Evolutionary conservation across 2,113 vertebrate species (phyloP), one percentile per base, ranked within the genome.

Genomic region (Peromyscus maniculatus): DNA sequence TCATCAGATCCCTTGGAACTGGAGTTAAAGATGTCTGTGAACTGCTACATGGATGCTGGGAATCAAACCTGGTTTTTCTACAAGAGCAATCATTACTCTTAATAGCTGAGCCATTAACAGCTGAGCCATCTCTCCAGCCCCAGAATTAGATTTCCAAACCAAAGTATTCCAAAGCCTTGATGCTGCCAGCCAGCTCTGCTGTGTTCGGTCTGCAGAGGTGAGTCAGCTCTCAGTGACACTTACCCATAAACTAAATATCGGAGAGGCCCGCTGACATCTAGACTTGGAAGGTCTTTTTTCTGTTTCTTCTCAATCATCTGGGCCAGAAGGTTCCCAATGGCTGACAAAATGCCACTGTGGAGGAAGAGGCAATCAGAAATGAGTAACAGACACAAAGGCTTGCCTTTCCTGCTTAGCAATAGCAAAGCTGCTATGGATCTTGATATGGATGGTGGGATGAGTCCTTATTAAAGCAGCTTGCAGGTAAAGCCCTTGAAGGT

Each of bases 241-340:
- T 98, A 99, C 99, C 99, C 99, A 95, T 98, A 99, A 93, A 99
- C 71, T 57, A 99, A 99, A 69, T 99, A 99, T 71, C 99, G 98
- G 91, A 99, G 46, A 39, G 98, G 98, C 92, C 98, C 99, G 7
- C 97, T 91, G 87, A 98, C 24, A 67, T 99, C 98, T 6, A 99
- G 95, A 71, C 96, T 98, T 92, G 77, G 97, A 22, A 39, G 95
- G 57, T 97, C 98, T 83, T 95, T 97, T 91, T 98, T 99, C 95
- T 96, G 98, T 97, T 98, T 98, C 75, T 98, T 98, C 96, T 99
- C 99, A 94, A 99, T 97, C 84, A 96, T 62, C 97, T 99, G 99
- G 71, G 99, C 99, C 92, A 99, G 97, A 77, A 99, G 92, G 97
- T 99, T 99, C 87, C 99, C 99, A 87, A 99, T 97, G 49, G 99